Evolutionary conservation across 2,888 invertebrate genomes (phyloP).

Genomic region (Urechis unicinctus): DNA sequence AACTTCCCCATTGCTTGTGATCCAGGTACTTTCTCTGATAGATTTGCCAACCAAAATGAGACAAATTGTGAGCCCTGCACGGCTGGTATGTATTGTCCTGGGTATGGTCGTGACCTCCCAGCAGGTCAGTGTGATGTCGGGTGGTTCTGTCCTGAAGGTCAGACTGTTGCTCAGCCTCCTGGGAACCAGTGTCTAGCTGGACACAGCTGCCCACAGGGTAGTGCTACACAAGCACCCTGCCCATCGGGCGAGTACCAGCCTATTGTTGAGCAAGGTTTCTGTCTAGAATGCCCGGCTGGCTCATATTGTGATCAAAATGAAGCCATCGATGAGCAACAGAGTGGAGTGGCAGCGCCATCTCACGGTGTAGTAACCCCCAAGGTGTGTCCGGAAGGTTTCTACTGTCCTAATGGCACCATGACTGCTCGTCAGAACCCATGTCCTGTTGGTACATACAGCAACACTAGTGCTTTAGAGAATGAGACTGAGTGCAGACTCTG

Average conservation of each 20-base stretch:
- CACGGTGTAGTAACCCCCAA: constrained; percentile 46
- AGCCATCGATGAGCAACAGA: constrained; percentile 40
- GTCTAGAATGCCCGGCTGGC: constrained; percentile 37
- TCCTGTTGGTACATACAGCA: constrained; percentile 42
- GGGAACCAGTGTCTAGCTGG: constrained; percentile 39
- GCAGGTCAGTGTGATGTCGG: constrained; percentile 34
- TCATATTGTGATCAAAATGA: constrained; percentile 44
- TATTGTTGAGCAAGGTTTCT: constrained; percentile 28
- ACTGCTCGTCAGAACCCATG: constrained; percentile 37
- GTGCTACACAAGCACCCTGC: constrained; percentile 35
- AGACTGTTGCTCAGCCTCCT: constrained; percentile 39
- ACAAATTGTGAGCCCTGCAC: constrained; percentile 42
- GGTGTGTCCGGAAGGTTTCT: constrained; percentile 41
- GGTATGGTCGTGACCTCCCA: constrained; percentile 31
- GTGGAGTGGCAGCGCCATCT: constrained; percentile 36
- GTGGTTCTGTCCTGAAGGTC: constrained; percentile 41
- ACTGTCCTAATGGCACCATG: constrained; percentile 37
- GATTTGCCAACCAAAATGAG: constrained; percentile 33
- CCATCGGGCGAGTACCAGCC: constrained; percentile 40
- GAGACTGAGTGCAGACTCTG: constrained; percentile 35
- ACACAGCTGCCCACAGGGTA: constrained; percentile 39
- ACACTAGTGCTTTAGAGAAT: constrained; percentile 33
- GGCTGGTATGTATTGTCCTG: constrained; percentile 32
- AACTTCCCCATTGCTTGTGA: constrained; percentile 32
- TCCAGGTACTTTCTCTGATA: constrained; percentile 35